Conservation (phyloP, 2,797 vertebrate species). For the Denticeps clupeoides region DNA sequence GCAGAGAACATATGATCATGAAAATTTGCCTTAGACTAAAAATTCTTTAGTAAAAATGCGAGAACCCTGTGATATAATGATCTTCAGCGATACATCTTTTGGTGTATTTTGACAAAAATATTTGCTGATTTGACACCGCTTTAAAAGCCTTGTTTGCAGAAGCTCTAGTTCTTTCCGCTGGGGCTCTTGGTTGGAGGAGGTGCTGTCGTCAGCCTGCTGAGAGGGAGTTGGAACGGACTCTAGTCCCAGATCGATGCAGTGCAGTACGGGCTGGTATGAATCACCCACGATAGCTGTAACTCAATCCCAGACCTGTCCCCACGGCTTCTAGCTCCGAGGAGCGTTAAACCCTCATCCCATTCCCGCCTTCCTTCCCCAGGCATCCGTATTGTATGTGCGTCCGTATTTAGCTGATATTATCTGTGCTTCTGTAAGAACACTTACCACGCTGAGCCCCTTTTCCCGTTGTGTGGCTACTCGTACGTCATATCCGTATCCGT, state of each 20-base stretch:
- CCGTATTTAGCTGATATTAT: not conserved
- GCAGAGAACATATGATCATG: no score
- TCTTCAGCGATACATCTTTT: no score
- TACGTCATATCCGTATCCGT: no score
- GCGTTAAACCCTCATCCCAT: not conserved
- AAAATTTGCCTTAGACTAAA: no score
- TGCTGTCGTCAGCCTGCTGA: not conserved
- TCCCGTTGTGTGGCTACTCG: no score
- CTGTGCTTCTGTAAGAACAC: constrained; percentile 3
- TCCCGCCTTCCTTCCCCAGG: not conserved
- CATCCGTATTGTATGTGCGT: constrained; percentile 5
- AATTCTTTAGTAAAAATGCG: no score
- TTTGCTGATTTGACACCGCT: not conserved
- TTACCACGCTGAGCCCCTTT: no score
- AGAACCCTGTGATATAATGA: no score
- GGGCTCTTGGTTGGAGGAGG: not conserved
- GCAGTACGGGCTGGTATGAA: constrained; percentile 17
- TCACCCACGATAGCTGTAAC: constrained; percentile 22
- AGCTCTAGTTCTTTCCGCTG: no score
- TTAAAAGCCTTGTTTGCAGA: not conserved
- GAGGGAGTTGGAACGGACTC: not conserved
- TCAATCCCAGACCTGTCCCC: constrained; percentile 25
- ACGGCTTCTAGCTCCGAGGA: constrained; percentile 2
- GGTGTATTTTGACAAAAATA: not conserved
- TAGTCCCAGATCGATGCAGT: constrained; percentile 20